Conservation (phyloP, 2,113 vertebrate genomes). For the Alaudala cheleensis region DNA sequence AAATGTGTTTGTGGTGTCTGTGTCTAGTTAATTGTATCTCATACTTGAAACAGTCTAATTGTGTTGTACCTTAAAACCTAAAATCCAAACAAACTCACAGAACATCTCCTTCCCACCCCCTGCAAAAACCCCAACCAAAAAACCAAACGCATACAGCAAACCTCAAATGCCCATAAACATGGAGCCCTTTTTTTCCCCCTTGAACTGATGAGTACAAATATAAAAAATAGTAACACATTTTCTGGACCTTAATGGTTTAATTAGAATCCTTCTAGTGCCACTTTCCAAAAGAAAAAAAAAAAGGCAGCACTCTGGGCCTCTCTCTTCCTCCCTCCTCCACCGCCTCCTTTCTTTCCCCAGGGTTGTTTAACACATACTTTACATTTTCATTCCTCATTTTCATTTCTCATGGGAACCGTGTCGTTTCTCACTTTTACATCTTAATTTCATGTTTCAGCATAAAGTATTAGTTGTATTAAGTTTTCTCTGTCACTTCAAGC, state of each 20-base stretch:
- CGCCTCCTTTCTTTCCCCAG: neutral
- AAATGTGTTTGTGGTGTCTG: conserved; percentile 18
- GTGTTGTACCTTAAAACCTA: neutral
- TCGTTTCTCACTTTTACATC: conserved; percentile 20
- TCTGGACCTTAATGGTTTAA: neutral
- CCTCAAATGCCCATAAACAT: neutral
- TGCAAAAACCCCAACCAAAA: neutral
- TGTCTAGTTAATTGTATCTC: neutral
- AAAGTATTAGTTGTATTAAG: conserved; percentile 18
- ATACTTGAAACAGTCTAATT: neutral
- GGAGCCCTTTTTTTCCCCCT: neutral
- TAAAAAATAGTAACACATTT: neutral
- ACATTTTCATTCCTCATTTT: conserved; percentile 55
- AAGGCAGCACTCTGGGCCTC: neutral
- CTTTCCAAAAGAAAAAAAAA: neutral
- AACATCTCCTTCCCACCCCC: neutral
- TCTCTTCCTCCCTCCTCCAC: neutral
- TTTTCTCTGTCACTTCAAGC: conserved; percentile 29
- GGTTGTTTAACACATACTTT: conserved; percentile 41
- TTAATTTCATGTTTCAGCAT: conserved; percentile 49
- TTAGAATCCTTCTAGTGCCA: neutral
- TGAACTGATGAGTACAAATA: neutral
- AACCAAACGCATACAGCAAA: neutral
- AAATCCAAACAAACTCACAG: neutral
- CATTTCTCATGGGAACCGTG: conserved; percentile 38